Evolutionary conservation across 2,797 vertebrate genomes (phyloP).

Genomic region (Gallinago solitaria): DNA sequence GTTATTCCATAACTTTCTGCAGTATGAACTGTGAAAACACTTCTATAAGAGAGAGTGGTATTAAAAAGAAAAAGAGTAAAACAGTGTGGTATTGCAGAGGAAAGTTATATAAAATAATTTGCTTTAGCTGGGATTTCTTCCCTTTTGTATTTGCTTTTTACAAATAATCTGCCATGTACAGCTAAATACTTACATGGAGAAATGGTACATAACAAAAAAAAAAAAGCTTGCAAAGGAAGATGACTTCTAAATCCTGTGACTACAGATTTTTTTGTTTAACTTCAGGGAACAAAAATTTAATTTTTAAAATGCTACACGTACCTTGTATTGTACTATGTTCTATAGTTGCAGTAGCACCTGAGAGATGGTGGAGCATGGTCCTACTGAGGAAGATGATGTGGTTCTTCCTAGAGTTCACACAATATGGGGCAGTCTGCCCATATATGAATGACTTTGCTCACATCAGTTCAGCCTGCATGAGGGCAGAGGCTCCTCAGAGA

Average conservation of each 20-base stretch:
- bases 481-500: not conserved
- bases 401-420: not conserved
- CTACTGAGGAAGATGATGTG: not conserved
- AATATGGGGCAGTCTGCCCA: not conserved
- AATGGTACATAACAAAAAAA: not conserved
- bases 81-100: not conserved
- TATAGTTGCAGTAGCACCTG: not conserved
- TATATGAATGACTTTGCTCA: rapidly evolving
- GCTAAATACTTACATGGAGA: not conserved
- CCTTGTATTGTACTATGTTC: not conserved
- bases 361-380: not conserved
- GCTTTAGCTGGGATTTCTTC: not conserved
- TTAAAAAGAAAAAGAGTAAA: not conserved
- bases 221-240: not conserved
- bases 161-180: not conserved
- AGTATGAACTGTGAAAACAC: not conserved
- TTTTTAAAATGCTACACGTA: not conserved
- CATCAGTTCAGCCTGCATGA: not conserved
- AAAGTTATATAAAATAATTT: not conserved
- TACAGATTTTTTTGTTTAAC: not conserved
- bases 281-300: not conserved
- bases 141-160: not conserved
- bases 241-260: not conserved
- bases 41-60: not conserved
- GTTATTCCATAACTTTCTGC: not conserved